Evolutionary conservation across 2,888 invertebrate species (phyloP), one percentile per base, ranked within the genome.

Genomic region (Pimpla rufipes): DNA sequence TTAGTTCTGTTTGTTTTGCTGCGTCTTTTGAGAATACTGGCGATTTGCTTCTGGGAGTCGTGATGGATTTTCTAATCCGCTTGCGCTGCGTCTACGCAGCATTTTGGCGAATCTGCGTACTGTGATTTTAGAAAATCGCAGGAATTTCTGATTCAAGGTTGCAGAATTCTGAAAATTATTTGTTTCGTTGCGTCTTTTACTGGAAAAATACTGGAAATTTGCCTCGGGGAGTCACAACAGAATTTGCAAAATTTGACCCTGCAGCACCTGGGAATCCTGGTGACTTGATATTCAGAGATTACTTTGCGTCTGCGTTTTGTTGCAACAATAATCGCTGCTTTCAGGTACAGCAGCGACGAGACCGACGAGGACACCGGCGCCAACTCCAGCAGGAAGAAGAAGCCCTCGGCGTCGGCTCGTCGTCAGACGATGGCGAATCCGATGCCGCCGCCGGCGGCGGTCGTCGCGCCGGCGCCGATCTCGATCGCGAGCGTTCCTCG

Each of bases 331-430:
- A 29, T 45, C 11, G 13, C 2, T 18, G 3, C 0, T 81, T 81
- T 64, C 57, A 93, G 93, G 84, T 93, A 92, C 81, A 93, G 93
- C 86, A 93, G 93, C 77, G 93, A 93, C 83, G 96, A 96, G 88
- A 91, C 92, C 1, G 93, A 93, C 45, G 94, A 94, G 35, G 92
- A 92, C 18, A 92, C 91, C 45, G 73, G 88, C 2, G 73, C 89
- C 0, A 93, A 94, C 82, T 94, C 94, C 66, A 93, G 86, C 16
- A 92, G 93, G 57, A 94, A 93, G 79, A 94, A 93, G 62, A 95
- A 94, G 86, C 93, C 94, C 66, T 94, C 94, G 78, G 88, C 94
- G 91, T 90, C 94, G 77, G 90, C 90, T 29, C 93, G 94, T 23
- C 90, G 94, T n/a, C 92, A 93, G 80, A 93, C 93, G 0, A 70